These are phyloP conservation scores for Nerophis ophidion DNA, from an alignment of 2,113 vertebrate species.

Conservation along the genomic window DNA sequence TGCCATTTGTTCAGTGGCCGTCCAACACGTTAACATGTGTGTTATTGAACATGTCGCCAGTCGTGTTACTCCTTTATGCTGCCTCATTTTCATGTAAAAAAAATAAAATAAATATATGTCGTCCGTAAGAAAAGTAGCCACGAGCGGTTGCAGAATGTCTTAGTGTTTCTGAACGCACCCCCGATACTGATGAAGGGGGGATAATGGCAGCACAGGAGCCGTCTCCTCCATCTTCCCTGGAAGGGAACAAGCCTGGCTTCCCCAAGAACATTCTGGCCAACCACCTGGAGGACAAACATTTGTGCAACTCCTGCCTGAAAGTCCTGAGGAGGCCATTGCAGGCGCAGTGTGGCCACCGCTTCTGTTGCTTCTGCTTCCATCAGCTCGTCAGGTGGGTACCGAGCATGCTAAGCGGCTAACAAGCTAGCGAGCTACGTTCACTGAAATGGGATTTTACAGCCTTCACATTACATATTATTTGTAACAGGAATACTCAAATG, in stretches of 20 bases:
- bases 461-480: not conserved
- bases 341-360: constrained; percentile 94
- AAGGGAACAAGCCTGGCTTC: constrained; percentile 87
- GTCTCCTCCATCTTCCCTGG: constrained; percentile 85
- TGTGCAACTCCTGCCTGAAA: constrained; percentile 88
- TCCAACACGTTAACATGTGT: no score
- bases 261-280: constrained; percentile 86
- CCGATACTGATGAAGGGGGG: constrained; percentile 54
- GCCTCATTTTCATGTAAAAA: not conserved
- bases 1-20: not conserved
- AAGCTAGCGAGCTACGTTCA: constrained; percentile 23
- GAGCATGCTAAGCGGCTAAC: constrained; percentile 12
- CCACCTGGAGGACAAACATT: constrained; percentile 86
- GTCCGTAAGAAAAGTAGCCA: constrained; percentile 6
- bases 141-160: constrained; percentile 18
- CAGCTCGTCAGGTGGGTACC: constrained; percentile 84
- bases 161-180: constrained; percentile 55
- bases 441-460: constrained; percentile 1
- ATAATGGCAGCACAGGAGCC: constrained; percentile 80
- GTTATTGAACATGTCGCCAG: no score
- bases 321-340: constrained; percentile 86
- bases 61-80: no score
- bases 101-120: not conserved
- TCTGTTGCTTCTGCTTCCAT: constrained; percentile 87
- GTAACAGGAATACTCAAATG: not conserved